These are phyloP conservation scores for Arizona elegans DNA, from an alignment of 2,113 vertebrate genomes.

Conservation along the genomic window DNA sequence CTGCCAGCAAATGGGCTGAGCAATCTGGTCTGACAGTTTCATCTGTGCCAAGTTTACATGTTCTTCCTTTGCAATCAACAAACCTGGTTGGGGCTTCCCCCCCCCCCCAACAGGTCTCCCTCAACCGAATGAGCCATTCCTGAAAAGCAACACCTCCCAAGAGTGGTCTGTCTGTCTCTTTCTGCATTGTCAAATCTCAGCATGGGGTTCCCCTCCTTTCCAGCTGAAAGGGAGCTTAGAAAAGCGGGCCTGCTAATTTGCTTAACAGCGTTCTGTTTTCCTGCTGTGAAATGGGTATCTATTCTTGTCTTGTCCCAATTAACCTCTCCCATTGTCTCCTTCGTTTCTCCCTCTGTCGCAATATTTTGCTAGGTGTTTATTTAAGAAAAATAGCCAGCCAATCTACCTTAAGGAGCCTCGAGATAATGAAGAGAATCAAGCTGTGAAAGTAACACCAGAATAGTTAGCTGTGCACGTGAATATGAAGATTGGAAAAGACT, in stretches of 20 bases:
- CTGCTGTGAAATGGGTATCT: background rate
- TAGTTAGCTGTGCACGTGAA: background rate
- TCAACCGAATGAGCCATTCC: background rate
- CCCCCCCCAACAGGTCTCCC: background rate
- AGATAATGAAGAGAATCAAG: background rate
- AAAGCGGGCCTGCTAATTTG: background rate
- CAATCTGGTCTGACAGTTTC: background rate
- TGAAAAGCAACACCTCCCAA: background rate
- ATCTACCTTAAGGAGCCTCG: no score
- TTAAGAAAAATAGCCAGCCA: background rate
- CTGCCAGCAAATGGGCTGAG: background rate
- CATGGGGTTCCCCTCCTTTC: background rate
- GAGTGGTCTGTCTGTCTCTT: background rate
- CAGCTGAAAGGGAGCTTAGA: background rate
- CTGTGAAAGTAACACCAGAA: background rate
- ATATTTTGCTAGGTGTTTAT: background rate
- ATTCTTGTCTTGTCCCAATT: background rate
- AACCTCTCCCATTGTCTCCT: rapidly evolving
- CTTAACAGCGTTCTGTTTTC: background rate
- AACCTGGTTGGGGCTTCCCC: background rate
- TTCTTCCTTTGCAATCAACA: background rate
- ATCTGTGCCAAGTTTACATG: background rate
- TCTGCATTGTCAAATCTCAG: background rate
- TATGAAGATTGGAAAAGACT: background rate
- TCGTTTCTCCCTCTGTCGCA: background rate